Conservation (phyloP, 2,797 vertebrate species). For the Cuculus canorus region DNA sequence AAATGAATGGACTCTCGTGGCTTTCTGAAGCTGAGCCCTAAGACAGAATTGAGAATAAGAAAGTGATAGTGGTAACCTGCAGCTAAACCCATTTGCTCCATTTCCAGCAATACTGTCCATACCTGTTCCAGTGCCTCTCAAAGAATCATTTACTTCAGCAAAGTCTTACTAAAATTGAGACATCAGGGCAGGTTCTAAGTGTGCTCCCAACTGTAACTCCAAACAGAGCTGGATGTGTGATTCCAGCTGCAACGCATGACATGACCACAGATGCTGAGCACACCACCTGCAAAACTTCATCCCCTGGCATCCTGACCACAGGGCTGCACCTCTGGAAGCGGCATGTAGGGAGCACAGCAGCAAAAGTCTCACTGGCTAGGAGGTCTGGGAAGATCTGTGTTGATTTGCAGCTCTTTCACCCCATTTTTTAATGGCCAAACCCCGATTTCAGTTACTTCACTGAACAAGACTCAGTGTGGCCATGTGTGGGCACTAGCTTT, state of each 20-base stretch:
- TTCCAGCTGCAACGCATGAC: fast-evolving
- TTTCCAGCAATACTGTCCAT: not conserved
- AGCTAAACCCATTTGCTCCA: not conserved
- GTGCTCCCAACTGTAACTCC: not conserved
- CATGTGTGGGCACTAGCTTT: not conserved
- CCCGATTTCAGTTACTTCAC: not conserved
- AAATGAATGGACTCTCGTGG: not conserved
- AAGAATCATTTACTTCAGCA: not conserved
- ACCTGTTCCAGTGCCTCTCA: not conserved
- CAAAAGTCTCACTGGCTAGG: not conserved
- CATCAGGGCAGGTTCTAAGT: not conserved
- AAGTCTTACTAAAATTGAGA: not conserved
- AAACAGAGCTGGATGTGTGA: fast-evolving
- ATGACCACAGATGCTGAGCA: not conserved
- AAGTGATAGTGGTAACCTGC: not conserved
- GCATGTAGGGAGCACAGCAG: fast-evolving
- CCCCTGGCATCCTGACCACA: fast-evolving
- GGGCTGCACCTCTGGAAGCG: not conserved
- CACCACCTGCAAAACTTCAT: not conserved
- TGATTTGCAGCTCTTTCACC: not conserved
- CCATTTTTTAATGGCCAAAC: fast-evolving
- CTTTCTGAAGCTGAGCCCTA: not conserved
- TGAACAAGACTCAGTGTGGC: not conserved
- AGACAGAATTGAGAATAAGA: not conserved
- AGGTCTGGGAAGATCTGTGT: not conserved